Conservation (phyloP, 2,113 vertebrate genomes). For the Eptesicus fuscus region DNA sequence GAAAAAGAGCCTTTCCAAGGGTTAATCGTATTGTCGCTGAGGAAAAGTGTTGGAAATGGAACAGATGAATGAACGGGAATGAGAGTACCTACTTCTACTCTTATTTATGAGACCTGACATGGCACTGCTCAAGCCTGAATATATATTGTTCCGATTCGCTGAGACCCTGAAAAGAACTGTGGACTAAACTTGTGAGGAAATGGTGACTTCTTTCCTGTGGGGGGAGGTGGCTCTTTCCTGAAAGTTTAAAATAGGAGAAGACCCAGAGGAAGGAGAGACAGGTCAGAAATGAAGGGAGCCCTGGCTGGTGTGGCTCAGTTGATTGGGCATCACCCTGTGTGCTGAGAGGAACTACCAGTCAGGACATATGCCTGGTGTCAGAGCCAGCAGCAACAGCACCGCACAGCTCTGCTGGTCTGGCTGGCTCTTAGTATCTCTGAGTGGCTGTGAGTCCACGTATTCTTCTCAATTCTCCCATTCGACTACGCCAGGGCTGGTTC, state of each 20-base stretch:
- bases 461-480: no score
- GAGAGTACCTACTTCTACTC: background rate
- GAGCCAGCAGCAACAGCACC: no score
- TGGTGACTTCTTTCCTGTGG: background rate
- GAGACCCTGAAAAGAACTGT: background rate
- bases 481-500: no score
- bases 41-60: background rate
- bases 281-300: background rate
- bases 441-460: no score
- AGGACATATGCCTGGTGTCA: no score
- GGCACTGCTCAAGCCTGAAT: background rate
- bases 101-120: background rate
- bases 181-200: background rate
- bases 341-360: no score
- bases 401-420: no score
- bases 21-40: background rate
- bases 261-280: background rate
- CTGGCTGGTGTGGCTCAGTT: background rate
- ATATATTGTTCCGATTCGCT: background rate
- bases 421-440: no score
- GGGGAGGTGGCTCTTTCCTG: background rate
- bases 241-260: background rate
- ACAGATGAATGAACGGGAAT: background rate
- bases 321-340: no score
- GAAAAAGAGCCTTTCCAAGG: background rate